Evolutionary conservation across 2,888 invertebrate genomes (phyloP), one percentile per base, ranked within the genome.

Genomic region (Agapetus fuscipes): DNA sequence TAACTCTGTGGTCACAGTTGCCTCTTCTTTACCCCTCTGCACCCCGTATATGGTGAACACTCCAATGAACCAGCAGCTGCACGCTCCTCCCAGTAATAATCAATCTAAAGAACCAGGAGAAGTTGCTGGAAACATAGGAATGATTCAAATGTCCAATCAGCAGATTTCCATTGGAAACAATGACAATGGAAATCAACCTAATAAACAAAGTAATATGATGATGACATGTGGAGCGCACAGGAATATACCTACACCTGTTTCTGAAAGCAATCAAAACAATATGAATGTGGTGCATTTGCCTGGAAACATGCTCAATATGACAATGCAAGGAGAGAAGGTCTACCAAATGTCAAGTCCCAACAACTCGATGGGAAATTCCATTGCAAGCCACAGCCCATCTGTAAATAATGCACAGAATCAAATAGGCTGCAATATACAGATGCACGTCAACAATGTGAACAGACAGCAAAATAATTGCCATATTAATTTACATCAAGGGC

Each of bases 321-420:
- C 46, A 26, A 16, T 46, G 17, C 44, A 47, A 39, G 43, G 42
- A 15, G 45, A 45, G 17, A 45, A 48, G 43, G 30, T 48, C n/a
- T 48, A 43, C 24, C 48, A 48, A 14, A 34, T 47, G 12, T 30
- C 41, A n/a, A 20, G 30, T 13, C 30, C 34, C 30, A 34, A 14
- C 13, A 42, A 27, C 30, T 17, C 32, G n/a, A 20, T 20, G 20
- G 39, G 28, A 39, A 39, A 16, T 11, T 13, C 40, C 3, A 14
- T 39, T 11, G 13, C 34, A 5, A 43, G 63, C 50, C 66, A 61
- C 41, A 56, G 57, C n/a, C 58, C 62, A 16, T 56, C 61, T 15
- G 52, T 59, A 3, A 50, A 57, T 2, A 66, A 57, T 47, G 63
- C 60, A 39, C 65, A 64, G 48, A 67, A 61, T 48, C 68, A 68